phyloP scores from a whole-genome alignment of 2,888 invertebrate genomes.

The Conus canariensis region DNA sequence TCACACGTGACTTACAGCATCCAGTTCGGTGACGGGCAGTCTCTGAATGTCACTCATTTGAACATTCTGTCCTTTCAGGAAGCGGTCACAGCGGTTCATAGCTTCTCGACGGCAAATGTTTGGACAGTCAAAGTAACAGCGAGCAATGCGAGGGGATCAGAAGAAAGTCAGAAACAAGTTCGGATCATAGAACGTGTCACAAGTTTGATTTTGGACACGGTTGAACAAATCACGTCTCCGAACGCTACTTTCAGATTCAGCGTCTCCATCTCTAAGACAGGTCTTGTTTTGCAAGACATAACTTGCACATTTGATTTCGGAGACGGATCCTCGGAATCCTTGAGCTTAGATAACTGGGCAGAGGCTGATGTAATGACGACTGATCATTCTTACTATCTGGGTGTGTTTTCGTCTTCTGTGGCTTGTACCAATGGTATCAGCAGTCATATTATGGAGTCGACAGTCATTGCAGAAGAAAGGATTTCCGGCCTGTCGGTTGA shows the following conservation, averaged over 20 bases:
- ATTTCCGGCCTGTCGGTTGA: conserved; percentile 51
- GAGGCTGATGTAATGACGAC: conserved; percentile 20
- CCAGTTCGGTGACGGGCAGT: conserved; percentile 57
- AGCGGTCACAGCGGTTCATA: conserved; percentile 50
- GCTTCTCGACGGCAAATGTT: conserved; percentile 48
- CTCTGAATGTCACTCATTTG: conserved; percentile 36
- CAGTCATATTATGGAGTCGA: conserved; percentile 41
- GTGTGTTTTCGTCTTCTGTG: conserved; percentile 49
- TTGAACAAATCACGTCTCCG: conserved; percentile 36
- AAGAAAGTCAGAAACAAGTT: conserved; percentile 29
- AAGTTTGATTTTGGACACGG: conserved; percentile 44
- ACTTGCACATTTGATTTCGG: conserved; percentile 51
- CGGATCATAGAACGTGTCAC: conserved; percentile 50
- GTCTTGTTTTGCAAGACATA: conserved; percentile 33
- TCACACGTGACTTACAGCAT: conserved; percentile 59
- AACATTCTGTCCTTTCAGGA: conserved; percentile 55
- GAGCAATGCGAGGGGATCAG: conserved; percentile 52
- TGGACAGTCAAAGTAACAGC: conserved; percentile 54
- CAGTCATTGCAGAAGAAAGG: conserved; percentile 53
- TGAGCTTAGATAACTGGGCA: conserved; percentile 38
- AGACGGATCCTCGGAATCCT: conserved; percentile 43
- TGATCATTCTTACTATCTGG: conserved; percentile 52
- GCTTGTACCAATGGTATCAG: conserved; percentile 59
- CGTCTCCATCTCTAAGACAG: conserved; percentile 8
- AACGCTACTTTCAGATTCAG: conserved; percentile 22